Conservation (phyloP, 2,797 vertebrate species). For the Coendou prehensilis region DNA sequence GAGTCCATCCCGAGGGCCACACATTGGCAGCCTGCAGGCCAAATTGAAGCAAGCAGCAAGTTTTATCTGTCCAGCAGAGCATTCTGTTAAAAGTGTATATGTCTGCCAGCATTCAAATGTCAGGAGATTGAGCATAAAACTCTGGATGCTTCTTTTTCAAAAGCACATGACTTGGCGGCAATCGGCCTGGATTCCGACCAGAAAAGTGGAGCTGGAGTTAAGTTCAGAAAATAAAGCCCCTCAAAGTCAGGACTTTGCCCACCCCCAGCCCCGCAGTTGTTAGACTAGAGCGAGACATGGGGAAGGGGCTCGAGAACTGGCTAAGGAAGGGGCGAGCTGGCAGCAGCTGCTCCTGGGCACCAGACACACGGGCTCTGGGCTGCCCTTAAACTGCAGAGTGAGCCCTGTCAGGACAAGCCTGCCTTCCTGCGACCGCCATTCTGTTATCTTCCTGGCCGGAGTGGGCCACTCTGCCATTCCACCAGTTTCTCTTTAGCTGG, state of each 20-base stretch:
- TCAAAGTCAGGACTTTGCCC: not conserved
- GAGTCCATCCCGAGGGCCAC: not conserved
- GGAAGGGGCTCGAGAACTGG: rapidly evolving
- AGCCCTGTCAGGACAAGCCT: not conserved
- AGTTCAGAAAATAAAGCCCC: not conserved
- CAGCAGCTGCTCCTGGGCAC: not conserved
- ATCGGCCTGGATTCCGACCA: not conserved
- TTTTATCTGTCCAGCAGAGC: not conserved
- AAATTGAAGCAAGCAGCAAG: not conserved
- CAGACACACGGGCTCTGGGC: not conserved
- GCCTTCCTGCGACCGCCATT: not conserved
- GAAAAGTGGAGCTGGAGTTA: not conserved
- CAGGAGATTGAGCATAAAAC: conserved; percentile 20
- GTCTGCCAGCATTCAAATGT: conserved; percentile 49
- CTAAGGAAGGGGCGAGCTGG: too few relatives aligned
- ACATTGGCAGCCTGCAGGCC: not conserved
- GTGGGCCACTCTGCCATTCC: not conserved
- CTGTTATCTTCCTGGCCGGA: not conserved
- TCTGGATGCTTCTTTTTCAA: conserved; percentile 30
- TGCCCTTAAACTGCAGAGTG: not conserved
- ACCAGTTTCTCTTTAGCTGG: not conserved
- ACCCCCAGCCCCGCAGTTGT: not conserved
- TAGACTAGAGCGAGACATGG: not conserved
- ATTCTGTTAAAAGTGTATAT: conserved; percentile 45
- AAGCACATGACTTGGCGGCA: conserved; percentile 15